phyloP scores from a whole-genome alignment of 2,888 invertebrate species.

The Drosophila mulleri region DNA sequence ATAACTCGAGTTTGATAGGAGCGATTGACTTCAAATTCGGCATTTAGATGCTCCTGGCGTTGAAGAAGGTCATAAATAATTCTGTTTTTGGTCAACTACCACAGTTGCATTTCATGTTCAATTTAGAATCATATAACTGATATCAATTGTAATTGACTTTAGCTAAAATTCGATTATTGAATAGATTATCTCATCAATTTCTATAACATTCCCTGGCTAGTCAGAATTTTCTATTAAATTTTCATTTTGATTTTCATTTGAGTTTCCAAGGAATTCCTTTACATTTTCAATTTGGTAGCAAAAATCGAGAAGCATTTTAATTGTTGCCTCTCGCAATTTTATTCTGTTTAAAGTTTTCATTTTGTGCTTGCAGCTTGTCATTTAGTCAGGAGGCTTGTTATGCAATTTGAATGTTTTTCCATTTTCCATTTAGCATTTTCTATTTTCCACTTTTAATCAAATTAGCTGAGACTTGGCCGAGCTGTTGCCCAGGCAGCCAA shows the following conservation, averaged over 20 bases:
- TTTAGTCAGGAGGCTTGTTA: constrained; percentile 23
- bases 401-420: constrained; percentile 22
- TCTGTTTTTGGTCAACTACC: no score
- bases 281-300: constrained; percentile 1
- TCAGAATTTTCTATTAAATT: not conserved
- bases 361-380: constrained; percentile 7
- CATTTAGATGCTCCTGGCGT: not conserved
- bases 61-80: not conserved
- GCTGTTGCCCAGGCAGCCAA: constrained; percentile 13
- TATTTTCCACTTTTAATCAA: constrained; percentile 39
- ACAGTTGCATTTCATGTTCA: not conserved
- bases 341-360: constrained; percentile 25
- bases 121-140: not conserved
- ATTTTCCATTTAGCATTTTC: constrained; percentile 31
- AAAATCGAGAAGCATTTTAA: constrained; percentile 2
- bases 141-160: not conserved
- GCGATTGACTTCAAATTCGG: not conserved
- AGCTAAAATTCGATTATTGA: not conserved
- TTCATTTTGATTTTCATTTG: not conserved
- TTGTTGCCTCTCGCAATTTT: constrained; percentile 3
- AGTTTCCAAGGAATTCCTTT: not conserved
- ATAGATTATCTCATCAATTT: constrained; percentile 2
- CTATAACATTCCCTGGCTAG: not conserved
- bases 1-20: not conserved
- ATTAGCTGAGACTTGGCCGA: constrained; percentile 30